These are phyloP conservation scores for Ceuthmochares aereus DNA, from an alignment of 2,113 vertebrate species.

Conservation along the genomic window DNA sequence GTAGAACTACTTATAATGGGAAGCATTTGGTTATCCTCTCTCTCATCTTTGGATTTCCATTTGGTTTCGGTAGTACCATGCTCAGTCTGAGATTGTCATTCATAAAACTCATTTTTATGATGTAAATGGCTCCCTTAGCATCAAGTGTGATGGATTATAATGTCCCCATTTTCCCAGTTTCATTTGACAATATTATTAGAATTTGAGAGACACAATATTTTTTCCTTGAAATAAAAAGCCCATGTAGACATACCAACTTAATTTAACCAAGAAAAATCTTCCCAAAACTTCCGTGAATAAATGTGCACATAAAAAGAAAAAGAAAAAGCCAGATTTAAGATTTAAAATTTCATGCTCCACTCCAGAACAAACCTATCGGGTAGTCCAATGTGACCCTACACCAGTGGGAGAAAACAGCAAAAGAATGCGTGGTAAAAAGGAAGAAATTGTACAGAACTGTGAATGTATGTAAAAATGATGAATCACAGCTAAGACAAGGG, in stretches of 20 bases:
- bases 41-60: neutral
- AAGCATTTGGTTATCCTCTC: neutral
- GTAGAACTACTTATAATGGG: neutral
- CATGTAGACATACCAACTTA: neutral
- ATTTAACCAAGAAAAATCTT: neutral
- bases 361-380: neutral
- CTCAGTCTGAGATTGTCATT: neutral
- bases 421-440: neutral
- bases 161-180: neutral
- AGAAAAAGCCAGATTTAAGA: neutral
- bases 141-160: neutral
- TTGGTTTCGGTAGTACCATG: neutral
- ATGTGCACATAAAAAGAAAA: neutral
- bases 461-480: neutral
- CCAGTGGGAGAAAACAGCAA: neutral
- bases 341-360: neutral
- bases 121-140: neutral
- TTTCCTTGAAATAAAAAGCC: neutral
- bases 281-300: neutral
- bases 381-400: neutral
- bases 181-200: neutral
- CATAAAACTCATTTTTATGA: neutral
- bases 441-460: neutral
- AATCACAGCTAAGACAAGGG: neutral
- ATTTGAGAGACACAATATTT: neutral